Evolutionary conservation across 2,888 invertebrate species (phyloP).

Genomic region (Drosophila koepferae): DNA sequence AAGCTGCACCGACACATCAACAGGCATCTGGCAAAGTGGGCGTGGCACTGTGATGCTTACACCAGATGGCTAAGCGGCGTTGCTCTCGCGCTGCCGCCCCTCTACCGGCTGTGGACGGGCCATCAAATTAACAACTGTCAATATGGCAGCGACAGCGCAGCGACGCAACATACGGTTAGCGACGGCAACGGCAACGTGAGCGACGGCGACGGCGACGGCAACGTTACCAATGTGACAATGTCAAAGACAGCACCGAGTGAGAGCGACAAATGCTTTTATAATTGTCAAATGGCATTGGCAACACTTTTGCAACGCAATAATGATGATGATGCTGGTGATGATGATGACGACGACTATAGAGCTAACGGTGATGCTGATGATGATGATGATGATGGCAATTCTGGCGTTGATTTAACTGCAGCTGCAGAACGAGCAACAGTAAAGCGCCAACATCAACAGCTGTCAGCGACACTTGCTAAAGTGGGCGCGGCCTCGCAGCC

Average conservation of each 20-base stretch:
- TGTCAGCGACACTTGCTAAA: slow-evolving; percentile 74
- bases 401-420: slow-evolving; percentile 68
- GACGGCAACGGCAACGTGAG: slow-evolving; percentile 13
- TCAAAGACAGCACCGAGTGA: slow-evolving; percentile 49
- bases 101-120: slow-evolving; percentile 49
- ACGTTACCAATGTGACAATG: slow-evolving; percentile 53
- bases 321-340: slow-evolving; percentile 16
- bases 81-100: slow-evolving; percentile 24
- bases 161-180: slow-evolving; percentile 10
- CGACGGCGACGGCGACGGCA: slow-evolving; percentile 15
- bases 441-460: slow-evolving; percentile 59
- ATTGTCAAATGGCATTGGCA: slow-evolving; percentile 77
- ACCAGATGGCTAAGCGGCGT: slow-evolving; percentile 46
- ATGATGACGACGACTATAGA: slow-evolving; percentile 22
- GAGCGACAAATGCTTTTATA: slow-evolving; percentile 80
- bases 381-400: slow-evolving; percentile 56
- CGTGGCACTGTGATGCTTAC: slow-evolving; percentile 51
- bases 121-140: slow-evolving; percentile 82
- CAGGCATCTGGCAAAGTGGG: slow-evolving; percentile 61
- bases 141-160: slow-evolving; percentile 49
- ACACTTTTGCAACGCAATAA: slow-evolving; percentile 44
- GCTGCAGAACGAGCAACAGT: slow-evolving; percentile 28
- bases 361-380: slow-evolving; percentile 3
- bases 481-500: slow-evolving; percentile 60
- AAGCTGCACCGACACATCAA: slow-evolving; percentile 62